A percentile compares a stretch with the other conserved stretches of the same genome.
phyloP scores from a whole-genome alignment of 2,888 invertebrate species.

The Lasioglossum leucozonium region DNA sequence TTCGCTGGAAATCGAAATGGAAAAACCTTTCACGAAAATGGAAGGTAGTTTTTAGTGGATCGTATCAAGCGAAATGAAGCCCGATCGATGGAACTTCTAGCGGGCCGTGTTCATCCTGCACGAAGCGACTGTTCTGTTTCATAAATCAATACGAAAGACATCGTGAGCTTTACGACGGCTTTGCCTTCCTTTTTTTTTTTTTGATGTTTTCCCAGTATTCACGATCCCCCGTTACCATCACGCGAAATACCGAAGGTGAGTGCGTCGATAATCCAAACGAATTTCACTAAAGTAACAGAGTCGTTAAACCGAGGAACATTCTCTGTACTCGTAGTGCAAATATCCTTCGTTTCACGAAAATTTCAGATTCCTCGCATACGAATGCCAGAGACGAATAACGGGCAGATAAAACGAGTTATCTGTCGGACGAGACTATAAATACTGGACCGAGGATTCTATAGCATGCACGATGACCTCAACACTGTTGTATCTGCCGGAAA shows the following conservation, averaged over 20 bases:
- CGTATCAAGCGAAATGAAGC: slow-evolving; percentile 32
- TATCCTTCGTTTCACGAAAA: neutral
- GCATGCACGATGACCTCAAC: neutral
- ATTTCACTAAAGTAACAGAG: slow-evolving; percentile 30
- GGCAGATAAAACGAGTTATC: neutral
- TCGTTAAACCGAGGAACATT: slow-evolving; percentile 9
- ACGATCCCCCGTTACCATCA: slow-evolving; percentile 10
- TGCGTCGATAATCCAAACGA: slow-evolving; percentile 15
- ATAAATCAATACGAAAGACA: slow-evolving; percentile 33
- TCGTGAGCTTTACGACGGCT: slow-evolving; percentile 15
- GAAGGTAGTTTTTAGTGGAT: slow-evolving; percentile 20
- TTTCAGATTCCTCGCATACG: neutral
- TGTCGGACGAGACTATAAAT: neutral
- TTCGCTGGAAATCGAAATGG: neutral
- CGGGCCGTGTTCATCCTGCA: slow-evolving; percentile 2
- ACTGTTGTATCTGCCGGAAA: neutral
- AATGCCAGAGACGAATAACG: neutral
- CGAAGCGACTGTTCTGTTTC: neutral
- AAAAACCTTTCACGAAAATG: slow-evolving; percentile 9
- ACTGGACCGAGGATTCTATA: neutral
- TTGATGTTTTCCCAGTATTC: slow-evolving; percentile 22
- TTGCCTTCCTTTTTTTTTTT: slow-evolving; percentile 42
- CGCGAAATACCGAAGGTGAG: slow-evolving; percentile 37
- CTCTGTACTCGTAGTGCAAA: neutral
- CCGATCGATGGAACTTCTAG: slow-evolving; percentile 38